Evolutionary conservation across 1,140 invertebrate species (phyloP).

Genomic region (Drosophila dunni): DNA sequence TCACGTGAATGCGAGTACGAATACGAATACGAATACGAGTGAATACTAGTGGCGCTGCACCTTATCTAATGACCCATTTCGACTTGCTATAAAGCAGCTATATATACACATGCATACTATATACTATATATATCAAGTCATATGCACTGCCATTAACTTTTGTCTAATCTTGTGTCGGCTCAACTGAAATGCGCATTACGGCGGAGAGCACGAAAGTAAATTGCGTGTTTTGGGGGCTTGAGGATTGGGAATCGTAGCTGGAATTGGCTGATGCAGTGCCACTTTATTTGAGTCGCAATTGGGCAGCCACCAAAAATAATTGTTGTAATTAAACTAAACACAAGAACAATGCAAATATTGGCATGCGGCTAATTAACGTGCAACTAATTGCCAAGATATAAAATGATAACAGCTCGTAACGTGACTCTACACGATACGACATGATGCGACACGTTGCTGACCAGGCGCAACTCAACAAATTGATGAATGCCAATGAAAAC

Average conservation of each 20-base stretch:
- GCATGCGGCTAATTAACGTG: constrained; percentile 57
- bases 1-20: constrained; percentile 57
- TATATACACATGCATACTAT: not conserved
- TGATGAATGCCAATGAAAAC: constrained; percentile 25
- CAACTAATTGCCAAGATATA: constrained; percentile 60
- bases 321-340: constrained; percentile 44
- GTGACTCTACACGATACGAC: not conserved
- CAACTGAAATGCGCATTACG: constrained; percentile 53
- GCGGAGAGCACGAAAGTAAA: constrained; percentile 32
- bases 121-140: constrained; percentile 34
- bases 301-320: constrained; percentile 43
- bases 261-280: constrained; percentile 2
- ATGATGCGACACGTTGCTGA: constrained; percentile 8
- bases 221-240: constrained; percentile 46
- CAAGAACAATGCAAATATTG: constrained; percentile 65
- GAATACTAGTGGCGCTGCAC: not conserved
- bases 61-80: constrained; percentile 57
- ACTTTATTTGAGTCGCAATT: constrained; percentile 40
- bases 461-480: constrained; percentile 19
- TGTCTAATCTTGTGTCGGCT: constrained; percentile 61
- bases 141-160: constrained; percentile 53
- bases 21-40: not conserved
- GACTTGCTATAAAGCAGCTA: constrained; percentile 19
- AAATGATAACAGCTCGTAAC: constrained; percentile 46
- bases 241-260: not conserved